These are phyloP conservation scores for Chaetodon auriga DNA, from an alignment of 2,113 vertebrate genomes.

Conservation along the genomic window DNA sequence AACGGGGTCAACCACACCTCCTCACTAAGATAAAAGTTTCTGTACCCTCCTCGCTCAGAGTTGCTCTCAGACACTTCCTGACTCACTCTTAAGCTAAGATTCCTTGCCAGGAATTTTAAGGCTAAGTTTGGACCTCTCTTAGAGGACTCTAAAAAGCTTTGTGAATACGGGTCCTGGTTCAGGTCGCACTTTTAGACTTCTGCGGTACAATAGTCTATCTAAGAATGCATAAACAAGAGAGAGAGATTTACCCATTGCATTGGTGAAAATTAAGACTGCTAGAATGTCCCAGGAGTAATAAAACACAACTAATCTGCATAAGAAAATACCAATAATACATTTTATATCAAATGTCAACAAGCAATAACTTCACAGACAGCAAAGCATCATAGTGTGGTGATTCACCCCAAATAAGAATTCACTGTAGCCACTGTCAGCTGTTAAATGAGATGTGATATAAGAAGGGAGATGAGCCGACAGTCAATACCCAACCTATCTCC, in stretches of 20 bases:
- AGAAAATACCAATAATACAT: not conserved
- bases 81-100: too few relatives aligned
- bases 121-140: too few relatives aligned
- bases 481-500: not conserved
- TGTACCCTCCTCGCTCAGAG: too few relatives aligned
- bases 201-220: not conserved
- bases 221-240: not conserved
- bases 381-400: not conserved
- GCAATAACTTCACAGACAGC: not conserved
- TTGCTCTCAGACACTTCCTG: too few relatives aligned
- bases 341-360: not conserved
- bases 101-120: too few relatives aligned
- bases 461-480: not conserved
- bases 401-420: not conserved
- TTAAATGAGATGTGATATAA: conserved; percentile 1
- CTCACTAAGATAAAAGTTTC: too few relatives aligned
- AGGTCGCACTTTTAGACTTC: not conserved
- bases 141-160: too few relatives aligned
- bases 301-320: not conserved
- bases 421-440: not conserved
- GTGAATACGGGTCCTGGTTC: too few relatives aligned
- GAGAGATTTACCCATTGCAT: not conserved
- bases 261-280: not conserved
- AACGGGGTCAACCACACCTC: too few relatives aligned
- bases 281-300: not conserved